Conservation (phyloP, 2,113 vertebrate genomes). For the Hemiprocne comata region DNA sequence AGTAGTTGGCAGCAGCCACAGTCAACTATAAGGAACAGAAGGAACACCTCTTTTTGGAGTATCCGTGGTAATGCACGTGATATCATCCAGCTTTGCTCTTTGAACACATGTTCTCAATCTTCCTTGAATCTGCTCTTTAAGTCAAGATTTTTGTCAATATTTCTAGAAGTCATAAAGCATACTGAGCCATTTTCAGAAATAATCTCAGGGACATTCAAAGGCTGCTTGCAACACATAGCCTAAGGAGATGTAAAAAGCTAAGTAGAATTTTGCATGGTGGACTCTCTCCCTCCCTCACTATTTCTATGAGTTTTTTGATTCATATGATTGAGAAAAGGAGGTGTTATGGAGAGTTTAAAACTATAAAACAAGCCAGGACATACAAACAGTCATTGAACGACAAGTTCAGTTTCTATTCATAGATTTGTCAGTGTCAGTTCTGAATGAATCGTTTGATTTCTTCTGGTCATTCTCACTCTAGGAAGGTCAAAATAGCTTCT, state of each 20-base stretch:
- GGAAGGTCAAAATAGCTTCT: background rate
- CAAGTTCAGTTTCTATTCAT: background rate
- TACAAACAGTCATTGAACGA: background rate
- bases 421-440: background rate
- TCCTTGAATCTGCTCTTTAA: background rate
- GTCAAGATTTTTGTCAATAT: background rate
- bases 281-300: background rate
- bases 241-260: background rate
- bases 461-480: background rate
- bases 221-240: background rate
- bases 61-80: background rate
- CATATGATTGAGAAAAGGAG: background rate
- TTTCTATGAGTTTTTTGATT: background rate
- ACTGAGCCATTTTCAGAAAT: background rate
- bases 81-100: background rate
- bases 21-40: background rate
- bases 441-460: background rate
- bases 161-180: background rate
- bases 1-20: background rate
- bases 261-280: background rate
- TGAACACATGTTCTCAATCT: background rate
- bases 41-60: background rate
- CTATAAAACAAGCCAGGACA: background rate
- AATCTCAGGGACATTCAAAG: background rate
- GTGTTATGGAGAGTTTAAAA: background rate